A percentile compares a stretch with the other conserved stretches of the same genome.
These are phyloP conservation scores for Psephotus haematonotus DNA, from an alignment of 2,113 vertebrate species.

Conservation along the genomic window DNA sequence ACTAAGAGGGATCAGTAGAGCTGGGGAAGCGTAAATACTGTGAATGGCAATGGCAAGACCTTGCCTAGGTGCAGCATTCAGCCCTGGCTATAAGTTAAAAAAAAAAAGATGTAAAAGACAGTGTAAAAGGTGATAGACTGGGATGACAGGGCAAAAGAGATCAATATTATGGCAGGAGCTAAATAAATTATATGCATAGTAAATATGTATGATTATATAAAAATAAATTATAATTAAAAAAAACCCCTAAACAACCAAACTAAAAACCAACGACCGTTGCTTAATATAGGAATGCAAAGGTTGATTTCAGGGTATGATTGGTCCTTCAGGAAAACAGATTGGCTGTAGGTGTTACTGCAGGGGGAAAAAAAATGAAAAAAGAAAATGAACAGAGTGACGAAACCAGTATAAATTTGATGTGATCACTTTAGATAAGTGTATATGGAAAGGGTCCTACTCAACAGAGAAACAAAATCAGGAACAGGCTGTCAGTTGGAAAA, in stretches of 20 bases:
- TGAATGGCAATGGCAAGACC: not conserved
- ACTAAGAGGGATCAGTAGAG: not conserved
- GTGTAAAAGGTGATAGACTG: not conserved
- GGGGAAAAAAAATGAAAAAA: no score
- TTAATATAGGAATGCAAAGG: not conserved
- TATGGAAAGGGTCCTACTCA: not conserved
- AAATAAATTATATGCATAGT: not conserved
- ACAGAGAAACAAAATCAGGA: not conserved
- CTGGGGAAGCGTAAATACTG: not conserved
- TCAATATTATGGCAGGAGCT: not conserved
- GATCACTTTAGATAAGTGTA: not conserved
- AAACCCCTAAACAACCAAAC: not conserved
- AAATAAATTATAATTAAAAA: not conserved
- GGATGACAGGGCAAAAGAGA: not conserved
- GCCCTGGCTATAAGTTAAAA: not conserved
- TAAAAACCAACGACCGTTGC: not conserved
- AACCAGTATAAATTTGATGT: not conserved
- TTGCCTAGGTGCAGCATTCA: not conserved
- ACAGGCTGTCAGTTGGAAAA: not conserved
- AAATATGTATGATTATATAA: not conserved
- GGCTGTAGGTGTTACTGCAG: rapidly evolving
- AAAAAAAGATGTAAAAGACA: not conserved
- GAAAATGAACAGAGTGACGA: not conserved
- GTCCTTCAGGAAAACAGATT: not conserved
- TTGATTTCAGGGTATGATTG: not conserved